A percentile compares a stretch with the other conserved stretches of the same genome.
phyloP scores from a whole-genome alignment of 2,797 vertebrate genomes.

The Crenichthys baileyi region DNA sequence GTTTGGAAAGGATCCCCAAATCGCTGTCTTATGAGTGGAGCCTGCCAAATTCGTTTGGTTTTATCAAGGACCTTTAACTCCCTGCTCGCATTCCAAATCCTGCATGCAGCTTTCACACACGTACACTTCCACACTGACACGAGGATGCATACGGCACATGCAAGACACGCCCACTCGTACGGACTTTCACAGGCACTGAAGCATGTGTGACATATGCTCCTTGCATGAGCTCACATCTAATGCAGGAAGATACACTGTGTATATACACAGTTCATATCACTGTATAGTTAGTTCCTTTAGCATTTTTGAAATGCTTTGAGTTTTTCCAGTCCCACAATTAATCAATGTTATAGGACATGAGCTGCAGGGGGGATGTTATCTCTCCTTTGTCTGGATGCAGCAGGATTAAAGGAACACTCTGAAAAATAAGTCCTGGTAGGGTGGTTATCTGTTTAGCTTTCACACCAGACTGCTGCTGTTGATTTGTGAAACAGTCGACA shows the following conservation, averaged over 20 bases:
- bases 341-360: conserved; percentile 9
- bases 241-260: conserved; percentile 6
- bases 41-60: conserved; percentile 78
- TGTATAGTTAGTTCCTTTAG: conserved; percentile 6
- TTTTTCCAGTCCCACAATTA: not conserved
- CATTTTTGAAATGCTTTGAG: not conserved
- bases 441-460: conserved; percentile 46
- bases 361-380: conserved; percentile 33
- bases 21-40: conserved; percentile 67
- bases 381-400: conserved; percentile 28
- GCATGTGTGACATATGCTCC: conserved; percentile 23
- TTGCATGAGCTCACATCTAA: conserved; percentile 4
- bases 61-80: conserved; percentile 77
- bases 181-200: not conserved
- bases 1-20: conserved; percentile 71
- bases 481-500: conserved; percentile 67
- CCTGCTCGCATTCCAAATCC: conserved; percentile 57
- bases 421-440: conserved; percentile 59
- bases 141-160: conserved; percentile 21
- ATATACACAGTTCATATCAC: not conserved
- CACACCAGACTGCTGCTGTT: conserved; percentile 53
- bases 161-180: conserved; percentile 7
- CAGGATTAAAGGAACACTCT: conserved; percentile 39
- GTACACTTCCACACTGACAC: conserved; percentile 26
- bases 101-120: conserved; percentile 42